Evolutionary conservation across 2,797 vertebrate genomes (phyloP), one percentile per base, ranked within the genome.

Genomic region (Sebastes flavidus): DNA sequence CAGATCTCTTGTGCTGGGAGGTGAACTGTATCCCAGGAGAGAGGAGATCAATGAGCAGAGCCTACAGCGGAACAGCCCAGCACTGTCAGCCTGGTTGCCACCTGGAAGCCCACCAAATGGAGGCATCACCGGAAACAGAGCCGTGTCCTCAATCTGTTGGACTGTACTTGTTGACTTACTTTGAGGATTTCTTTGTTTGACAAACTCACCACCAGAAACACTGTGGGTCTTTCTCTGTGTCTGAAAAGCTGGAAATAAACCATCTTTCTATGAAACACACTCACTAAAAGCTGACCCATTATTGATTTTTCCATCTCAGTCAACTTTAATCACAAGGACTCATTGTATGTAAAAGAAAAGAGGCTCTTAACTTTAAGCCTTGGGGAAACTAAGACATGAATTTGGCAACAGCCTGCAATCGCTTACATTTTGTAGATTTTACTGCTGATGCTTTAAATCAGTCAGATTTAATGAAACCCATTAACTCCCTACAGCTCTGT

Each of bases 91-190:
- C 30, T 22, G 27, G 74, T 30, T 80, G 62, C 80, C 80, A 85
- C 70, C 84, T 87, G 86, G 82, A 92, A 86, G 63, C 49, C 58
- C 70, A 81, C 83, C 85, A 85, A 82, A 84, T 66, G 55, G 32
- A 85, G 56, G 70, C 75, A 70, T 83, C 62, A 70, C 55, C 75
- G 82, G 59, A 86, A 80, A 69, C 63, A 42, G 61, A 87, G 75
- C 69, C 3, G 24, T 65, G 82, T 82, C 83, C 81, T 84, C 82
- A 78, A 65, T 89, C 69, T 85, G 80, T 58, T 82, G 72, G 65
- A 34, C 46, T 76, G 59, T 30, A 66, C 76, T 80, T 80, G 60
- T 60, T 86, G 74, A 74, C 74, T 75, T 65, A 58, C 66, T 83
- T 77, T 85, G 71, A 83, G 29, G 55, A 61, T 76, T 49, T 78